These are phyloP conservation scores for Sturmia bella DNA, from an alignment of 2,888 invertebrate species.

Conservation along the genomic window DNA sequence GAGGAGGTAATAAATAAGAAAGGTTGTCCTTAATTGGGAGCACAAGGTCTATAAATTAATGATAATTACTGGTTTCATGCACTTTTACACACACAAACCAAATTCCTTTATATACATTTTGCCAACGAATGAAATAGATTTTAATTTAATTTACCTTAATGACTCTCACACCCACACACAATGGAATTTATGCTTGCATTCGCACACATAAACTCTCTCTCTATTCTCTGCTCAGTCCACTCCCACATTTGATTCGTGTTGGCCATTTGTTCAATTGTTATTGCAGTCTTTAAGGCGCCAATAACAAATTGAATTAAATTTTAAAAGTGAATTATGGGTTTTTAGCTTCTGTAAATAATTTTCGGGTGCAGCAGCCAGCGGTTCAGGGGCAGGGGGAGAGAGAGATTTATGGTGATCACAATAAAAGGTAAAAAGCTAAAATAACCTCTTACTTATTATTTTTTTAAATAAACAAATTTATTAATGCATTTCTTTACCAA, in stretches of 20 bases:
- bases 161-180: slow-evolving; percentile 37
- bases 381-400: too few species aligned
- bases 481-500: too few species aligned
- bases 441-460: neutral
- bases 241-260: neutral
- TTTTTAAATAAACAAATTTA: neutral
- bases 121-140: slow-evolving; percentile 57
- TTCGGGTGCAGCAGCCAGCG: neutral
- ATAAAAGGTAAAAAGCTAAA: too few species aligned
- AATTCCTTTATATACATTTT: slow-evolving; percentile 37
- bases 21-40: slow-evolving; percentile 11
- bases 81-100: neutral
- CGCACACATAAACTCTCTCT: neutral
- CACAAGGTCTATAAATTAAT: slow-evolving; percentile 36
- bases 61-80: slow-evolving; percentile 21
- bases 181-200: neutral
- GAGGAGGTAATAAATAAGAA: neutral
- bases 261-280: slow-evolving; percentile 23
- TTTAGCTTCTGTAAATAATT: neutral
- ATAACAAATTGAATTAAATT: slow-evolving; percentile 33
- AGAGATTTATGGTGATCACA: too few species aligned
- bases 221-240: neutral
- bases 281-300: slow-evolving; percentile 49
- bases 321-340: slow-evolving; percentile 40
- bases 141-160: slow-evolving; percentile 66